These are phyloP conservation scores for Misgurnus anguillicaudatus DNA, from an alignment of 2,113 vertebrate species.

Conservation along the genomic window DNA sequence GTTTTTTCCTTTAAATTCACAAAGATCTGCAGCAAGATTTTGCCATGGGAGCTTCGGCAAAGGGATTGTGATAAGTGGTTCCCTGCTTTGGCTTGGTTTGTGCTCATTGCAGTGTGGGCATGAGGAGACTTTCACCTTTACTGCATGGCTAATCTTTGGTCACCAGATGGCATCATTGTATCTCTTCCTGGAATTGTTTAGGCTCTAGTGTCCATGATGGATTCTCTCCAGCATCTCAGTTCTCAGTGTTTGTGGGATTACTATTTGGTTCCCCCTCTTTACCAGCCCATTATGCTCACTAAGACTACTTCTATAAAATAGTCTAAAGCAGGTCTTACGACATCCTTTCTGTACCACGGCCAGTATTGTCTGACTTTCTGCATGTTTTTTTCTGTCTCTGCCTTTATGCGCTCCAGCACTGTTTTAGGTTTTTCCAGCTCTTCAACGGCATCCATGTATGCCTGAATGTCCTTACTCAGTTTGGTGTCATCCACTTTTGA, in stretches of 20 bases:
- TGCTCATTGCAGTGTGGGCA: too few species aligned
- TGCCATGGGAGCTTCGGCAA: too few species aligned
- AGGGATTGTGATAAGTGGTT: too few species aligned
- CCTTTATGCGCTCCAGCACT: constrained; percentile 6
- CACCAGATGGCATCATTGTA: too few species aligned
- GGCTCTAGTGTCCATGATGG: too few species aligned
- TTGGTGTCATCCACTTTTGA: background rate
- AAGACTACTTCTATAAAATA: constrained; percentile 29
- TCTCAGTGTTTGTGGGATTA: constrained; percentile 29
- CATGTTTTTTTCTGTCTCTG: constrained; percentile 18
- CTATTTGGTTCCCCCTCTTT: constrained; percentile 6
- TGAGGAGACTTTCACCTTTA: too few species aligned
- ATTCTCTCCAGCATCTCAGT: too few species aligned
- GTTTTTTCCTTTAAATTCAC: too few species aligned
- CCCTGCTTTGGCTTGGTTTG: too few species aligned
- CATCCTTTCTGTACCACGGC: constrained; percentile 9
- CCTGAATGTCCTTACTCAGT: constrained; percentile 23
- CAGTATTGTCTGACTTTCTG: constrained; percentile 23
- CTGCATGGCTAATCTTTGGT: too few species aligned
- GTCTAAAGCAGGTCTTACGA: background rate
- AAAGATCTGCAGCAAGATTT: too few species aligned
- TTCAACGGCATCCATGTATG: constrained; percentile 4
- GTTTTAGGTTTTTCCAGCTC: constrained; percentile 24
- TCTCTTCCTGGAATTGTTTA: too few species aligned
- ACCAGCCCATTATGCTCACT: constrained; percentile 22